Conservation (phyloP, 1,140 invertebrate genomes). For the Tetragonula clypearis region DNA sequence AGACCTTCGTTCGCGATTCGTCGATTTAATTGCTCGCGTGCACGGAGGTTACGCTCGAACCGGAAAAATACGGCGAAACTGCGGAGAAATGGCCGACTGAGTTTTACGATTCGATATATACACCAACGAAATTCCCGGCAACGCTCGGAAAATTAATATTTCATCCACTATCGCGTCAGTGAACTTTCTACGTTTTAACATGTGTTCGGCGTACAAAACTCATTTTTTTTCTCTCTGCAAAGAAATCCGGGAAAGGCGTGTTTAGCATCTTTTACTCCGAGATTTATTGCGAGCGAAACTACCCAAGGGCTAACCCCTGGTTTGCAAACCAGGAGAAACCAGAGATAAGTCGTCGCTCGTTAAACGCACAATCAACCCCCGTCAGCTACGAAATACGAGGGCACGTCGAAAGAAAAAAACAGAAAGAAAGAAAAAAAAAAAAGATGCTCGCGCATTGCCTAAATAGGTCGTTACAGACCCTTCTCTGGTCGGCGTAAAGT, state of each 20-base stretch:
- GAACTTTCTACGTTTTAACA: neutral
- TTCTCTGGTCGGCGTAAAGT: neutral
- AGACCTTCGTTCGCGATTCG: constrained; percentile 6
- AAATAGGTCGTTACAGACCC: constrained; percentile 14
- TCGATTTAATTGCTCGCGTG: constrained; percentile 9
- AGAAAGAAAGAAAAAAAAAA: neutral
- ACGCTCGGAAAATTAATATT: constrained; percentile 6
- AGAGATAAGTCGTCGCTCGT: neutral
- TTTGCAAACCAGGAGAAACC: neutral
- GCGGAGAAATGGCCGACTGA: too few relatives aligned
- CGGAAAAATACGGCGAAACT: neutral
- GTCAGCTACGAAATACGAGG: neutral
- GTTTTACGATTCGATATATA: constrained; percentile 10
- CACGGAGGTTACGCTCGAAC: neutral
- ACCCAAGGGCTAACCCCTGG: neutral
- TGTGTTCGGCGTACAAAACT: neutral
- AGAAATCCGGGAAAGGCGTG: neutral
- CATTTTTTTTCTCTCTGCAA: neutral
- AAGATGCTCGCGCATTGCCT: neutral
- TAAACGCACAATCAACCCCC: neutral
- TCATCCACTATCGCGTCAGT: neutral
- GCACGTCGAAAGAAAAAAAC: neutral
- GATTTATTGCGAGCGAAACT: neutral
- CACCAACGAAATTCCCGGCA: neutral
- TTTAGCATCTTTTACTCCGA: too few relatives aligned